Base-by-base conservation (phyloP, 2,797 vertebrate genomes). In the Sparidentex hasta region DNA sequence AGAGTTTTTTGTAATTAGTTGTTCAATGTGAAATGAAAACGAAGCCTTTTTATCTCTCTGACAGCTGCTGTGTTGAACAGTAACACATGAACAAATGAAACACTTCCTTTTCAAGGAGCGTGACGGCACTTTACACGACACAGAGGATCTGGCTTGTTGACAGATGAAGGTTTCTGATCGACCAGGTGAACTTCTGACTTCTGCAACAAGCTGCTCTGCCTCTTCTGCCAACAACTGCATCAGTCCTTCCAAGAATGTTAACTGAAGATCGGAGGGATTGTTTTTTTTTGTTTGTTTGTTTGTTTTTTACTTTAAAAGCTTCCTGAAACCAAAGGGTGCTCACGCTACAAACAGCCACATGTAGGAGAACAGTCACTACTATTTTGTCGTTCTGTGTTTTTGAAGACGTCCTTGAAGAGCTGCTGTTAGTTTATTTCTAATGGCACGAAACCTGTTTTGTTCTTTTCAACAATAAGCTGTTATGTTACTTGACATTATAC, bases 81-180 rank as follows among this genome's bases (percentile, higher is more conserved):
- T 69, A 69, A 29, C 11, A 38, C 41, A 0, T 3, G 21, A 46
- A 11, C 21, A 74, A 64, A 38, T 38, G 7, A 74, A 64, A 55
- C 43, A 46, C 25, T 18, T 62, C 11, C 5, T 16, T 47, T 33
- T 51, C 1, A 11, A 58, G 29, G n/a, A 21, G 48, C 29, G 46
- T 41, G 25, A 71, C 11, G 64, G 69, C 80, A 82, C 80, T 82
- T 86, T 67, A 80, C 55, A 16, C 16, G 56, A 64, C 27, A 57
- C 80, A 21, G 52, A 62, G 65, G 56, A 51, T 50, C 7, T 33
- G 43, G 41, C 68, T 3, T 4, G 50, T 55, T 41, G 29, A 65
- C 61, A 65, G 65, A 44, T 44, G 17, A 52, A 46, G 25, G 47
- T 70, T 69, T 47, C 51, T 13, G 7, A 27, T 48, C 17, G 54